Evolutionary conservation across 2,888 invertebrate genomes (phyloP), one percentile per base, ranked within the genome.

Genomic region (Phlogophora meticulosa): DNA sequence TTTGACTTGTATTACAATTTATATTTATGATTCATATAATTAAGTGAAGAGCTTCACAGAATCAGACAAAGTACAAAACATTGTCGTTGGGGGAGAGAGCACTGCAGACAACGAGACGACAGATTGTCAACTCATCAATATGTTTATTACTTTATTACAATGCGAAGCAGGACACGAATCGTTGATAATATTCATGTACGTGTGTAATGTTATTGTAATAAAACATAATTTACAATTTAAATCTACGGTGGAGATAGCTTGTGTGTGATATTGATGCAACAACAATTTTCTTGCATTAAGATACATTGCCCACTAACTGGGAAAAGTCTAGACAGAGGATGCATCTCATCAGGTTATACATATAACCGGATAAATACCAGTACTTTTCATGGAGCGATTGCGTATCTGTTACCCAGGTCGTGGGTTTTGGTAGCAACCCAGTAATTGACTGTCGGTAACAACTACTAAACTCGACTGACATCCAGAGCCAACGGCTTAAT

Each of bases 51-150:
- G 10, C 32, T 62, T 40, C 13, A 28, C 28, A 40, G 38, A 34
- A n/a, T 28, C 65, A 11, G 15, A 66, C 34, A 43, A 56, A 45
- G 34, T 67, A 52, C 20, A 42, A 17, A 57, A 57, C 34, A 52
- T 69, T 52, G 45, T 57, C 76, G 51, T 46, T 58, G 52, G 45
- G 45, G 51, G 34, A 22, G 22, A 7, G 42, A 45, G 22, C n/a
- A 22, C 10, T 55, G 51, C 71, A 71, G 71, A 75, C 71, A 75
- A 38, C 22, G 69, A 75, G 76, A 52, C 57, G 51, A 32, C 51
- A 48, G 22, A 46, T 48, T 52, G 69, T 57, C 51, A 42, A 45
- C 28, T 42, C 71, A 57, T 75, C 45, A 71, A 75, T 40, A 63
- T 42, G 20, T 48, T 49, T 62, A 73, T 62, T 45, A 36, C 51